These are phyloP conservation scores for Rallus limicola DNA, from an alignment of 2,113 vertebrate species.

Conservation along the genomic window DNA sequence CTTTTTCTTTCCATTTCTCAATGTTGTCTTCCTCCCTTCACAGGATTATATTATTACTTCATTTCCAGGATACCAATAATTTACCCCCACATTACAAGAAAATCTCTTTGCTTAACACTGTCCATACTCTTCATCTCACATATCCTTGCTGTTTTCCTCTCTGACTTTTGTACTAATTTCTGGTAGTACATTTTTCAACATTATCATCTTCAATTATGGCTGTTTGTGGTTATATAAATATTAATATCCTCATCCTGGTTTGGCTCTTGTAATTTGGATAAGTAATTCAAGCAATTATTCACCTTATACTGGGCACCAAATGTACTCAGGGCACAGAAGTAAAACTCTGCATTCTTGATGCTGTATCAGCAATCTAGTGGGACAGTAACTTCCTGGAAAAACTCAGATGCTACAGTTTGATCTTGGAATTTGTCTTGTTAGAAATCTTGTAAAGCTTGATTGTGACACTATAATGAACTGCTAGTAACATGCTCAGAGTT, in stretches of 20 bases:
- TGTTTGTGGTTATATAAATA: neutral
- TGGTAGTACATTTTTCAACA: neutral
- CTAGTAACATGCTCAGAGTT: neutral
- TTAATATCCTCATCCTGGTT: neutral
- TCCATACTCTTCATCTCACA: neutral
- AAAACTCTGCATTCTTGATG: neutral
- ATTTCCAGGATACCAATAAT: neutral
- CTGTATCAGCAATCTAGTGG: neutral
- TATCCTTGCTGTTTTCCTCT: neutral
- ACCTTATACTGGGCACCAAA: neutral
- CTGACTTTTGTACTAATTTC: neutral
- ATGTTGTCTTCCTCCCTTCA: neutral
- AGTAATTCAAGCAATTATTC: neutral
- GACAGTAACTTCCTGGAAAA: neutral
- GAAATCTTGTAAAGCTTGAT: neutral
- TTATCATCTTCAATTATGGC: neutral
- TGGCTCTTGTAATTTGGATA: neutral
- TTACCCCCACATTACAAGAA: neutral
- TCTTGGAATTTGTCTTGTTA: neutral
- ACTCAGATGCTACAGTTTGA: neutral
- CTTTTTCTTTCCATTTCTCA: neutral
- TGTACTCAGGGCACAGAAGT: neutral
- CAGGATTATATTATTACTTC: neutral
- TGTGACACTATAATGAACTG: neutral
- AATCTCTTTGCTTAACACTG: neutral